These are phyloP conservation scores for Chelon auratus DNA, from an alignment of 2,797 vertebrate species.

Conservation along the genomic window DNA sequence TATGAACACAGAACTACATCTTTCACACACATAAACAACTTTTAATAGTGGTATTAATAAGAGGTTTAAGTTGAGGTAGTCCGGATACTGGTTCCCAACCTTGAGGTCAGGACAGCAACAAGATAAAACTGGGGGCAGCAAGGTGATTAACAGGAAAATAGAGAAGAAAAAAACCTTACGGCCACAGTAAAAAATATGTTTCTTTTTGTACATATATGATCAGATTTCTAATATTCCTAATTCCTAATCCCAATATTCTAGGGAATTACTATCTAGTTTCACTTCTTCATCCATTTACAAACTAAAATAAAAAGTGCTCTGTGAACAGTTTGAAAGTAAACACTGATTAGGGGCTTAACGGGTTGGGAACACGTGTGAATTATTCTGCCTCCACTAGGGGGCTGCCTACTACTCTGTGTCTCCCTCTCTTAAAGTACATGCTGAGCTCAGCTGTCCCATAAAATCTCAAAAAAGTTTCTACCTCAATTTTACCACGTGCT, in stretches of 20 bases:
- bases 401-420: conserved; percentile 46
- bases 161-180: neutral
- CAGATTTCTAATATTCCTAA: neutral
- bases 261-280: neutral
- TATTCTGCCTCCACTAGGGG: conserved; percentile 68
- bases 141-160: neutral
- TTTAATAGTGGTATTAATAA: conserved; percentile 11
- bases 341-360: neutral
- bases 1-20: conserved; percentile 29
- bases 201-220: neutral
- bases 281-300: neutral
- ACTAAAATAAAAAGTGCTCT: neutral
- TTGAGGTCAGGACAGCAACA: neutral
- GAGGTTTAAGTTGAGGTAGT: neutral
- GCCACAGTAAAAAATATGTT: neutral
- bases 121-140: neutral
- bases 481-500: conserved; percentile 42
- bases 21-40: conserved; percentile 14
- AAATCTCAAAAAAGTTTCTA: conserved; percentile 37
- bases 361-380: neutral
- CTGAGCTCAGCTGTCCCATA: conserved; percentile 56
- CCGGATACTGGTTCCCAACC: neutral
- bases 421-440: conserved; percentile 3
- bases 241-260: neutral
- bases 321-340: neutral